Evolutionary conservation across 2,113 vertebrate genomes (phyloP).

Genomic region (Chionomys nivalis): DNA sequence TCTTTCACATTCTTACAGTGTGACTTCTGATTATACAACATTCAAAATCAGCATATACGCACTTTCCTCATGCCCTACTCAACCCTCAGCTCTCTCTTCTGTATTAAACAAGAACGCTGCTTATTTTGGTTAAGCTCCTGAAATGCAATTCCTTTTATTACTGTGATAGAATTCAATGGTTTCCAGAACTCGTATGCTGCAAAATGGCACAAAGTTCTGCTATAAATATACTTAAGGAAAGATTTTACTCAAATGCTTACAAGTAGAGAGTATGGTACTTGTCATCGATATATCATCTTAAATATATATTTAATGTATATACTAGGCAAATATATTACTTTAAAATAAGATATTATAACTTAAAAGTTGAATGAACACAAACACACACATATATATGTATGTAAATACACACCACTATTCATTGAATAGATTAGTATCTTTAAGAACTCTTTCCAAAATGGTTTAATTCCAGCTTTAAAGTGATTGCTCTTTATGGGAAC

Average conservation of each 20-base stretch:
- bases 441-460: slow-evolving; percentile 33
- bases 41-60: background rate
- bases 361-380: slow-evolving; percentile 6
- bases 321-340: slow-evolving; percentile 25
- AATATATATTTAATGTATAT: background rate
- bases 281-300: background rate
- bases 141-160: background rate
- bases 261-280: slow-evolving; percentile 24
- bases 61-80: background rate
- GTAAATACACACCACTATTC: background rate
- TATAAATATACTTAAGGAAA: background rate
- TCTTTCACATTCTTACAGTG: slow-evolving; percentile 5
- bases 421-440: slow-evolving; percentile 3
- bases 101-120: background rate
- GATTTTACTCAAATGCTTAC: background rate
- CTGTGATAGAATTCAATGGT: background rate
- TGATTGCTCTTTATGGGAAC: background rate
- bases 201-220: slow-evolving; percentile 18
- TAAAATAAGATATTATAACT: slow-evolving; percentile 26
- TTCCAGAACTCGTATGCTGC: background rate
- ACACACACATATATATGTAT: too few relatives aligned
- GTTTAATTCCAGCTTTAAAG: slow-evolving; percentile 27
- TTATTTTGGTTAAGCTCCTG: slow-evolving; percentile 7
- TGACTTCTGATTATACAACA: slow-evolving; percentile 9
- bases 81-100: background rate